A percentile compares a stretch with the other conserved stretches of the same genome.
Evolutionary conservation across 2,797 vertebrate species (phyloP).

Genomic region (Triplophysa yarkandensis): DNA sequence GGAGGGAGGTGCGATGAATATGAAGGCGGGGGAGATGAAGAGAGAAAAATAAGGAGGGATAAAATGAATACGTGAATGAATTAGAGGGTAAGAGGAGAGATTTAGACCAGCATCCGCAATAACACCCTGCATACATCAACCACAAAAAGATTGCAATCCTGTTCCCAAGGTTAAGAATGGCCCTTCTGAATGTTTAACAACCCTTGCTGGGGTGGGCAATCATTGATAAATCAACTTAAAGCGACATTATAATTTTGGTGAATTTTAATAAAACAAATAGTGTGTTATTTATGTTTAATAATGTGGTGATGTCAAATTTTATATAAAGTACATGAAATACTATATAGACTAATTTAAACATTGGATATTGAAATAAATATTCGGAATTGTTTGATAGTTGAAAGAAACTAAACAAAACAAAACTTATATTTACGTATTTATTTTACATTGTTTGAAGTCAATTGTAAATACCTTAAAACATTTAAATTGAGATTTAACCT

Average conservation of each 20-base stretch:
- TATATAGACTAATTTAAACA: no score
- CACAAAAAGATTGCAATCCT: neutral
- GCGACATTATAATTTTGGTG: neutral
- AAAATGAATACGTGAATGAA: constrained; percentile 42
- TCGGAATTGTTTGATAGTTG: neutral
- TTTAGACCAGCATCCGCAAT: constrained; percentile 41
- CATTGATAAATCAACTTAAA: neutral
- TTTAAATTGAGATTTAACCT: no score
- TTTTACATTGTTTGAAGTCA: no score
- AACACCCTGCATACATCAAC: constrained; percentile 32
- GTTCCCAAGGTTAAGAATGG: constrained; percentile 24
- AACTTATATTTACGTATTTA: no score
- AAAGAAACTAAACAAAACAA: neutral
- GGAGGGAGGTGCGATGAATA: constrained; percentile 40
- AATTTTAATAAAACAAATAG: neutral
- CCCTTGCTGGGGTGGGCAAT: neutral
- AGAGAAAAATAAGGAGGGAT: constrained; percentile 36
- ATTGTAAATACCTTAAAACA: neutral
- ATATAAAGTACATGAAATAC: no score
- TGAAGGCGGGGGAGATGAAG: constrained; percentile 34
- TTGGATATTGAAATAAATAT: no score
- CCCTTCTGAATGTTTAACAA: constrained; percentile 12
- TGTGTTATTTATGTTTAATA: neutral
- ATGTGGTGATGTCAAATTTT: neutral
- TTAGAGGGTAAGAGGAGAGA: constrained; percentile 29